Base-by-base conservation (phyloP, 1,140 invertebrate genomes). In the Papilio machaon region DNA sequence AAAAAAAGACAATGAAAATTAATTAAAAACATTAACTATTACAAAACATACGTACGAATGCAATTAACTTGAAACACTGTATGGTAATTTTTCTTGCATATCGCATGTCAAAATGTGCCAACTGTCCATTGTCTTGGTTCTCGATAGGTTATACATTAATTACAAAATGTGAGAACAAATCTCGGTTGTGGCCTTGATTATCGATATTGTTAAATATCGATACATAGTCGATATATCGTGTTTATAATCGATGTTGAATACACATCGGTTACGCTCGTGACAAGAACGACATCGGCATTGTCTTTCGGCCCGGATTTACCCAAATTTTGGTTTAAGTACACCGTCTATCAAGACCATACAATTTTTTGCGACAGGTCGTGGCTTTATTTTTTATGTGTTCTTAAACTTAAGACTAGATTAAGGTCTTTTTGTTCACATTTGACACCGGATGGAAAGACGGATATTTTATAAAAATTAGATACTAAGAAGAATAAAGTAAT, bases 251-350 rank as follows among this genome's bases (percentile, higher is more conserved):
- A 90, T 89, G 89, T 88, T 85, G 81, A 82, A 85, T 87, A 85
- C 83, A 86, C 86, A 83, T 87, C 86, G 82, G 89, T 88, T 89
- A 85, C 85, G 84, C 79, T 92, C 91, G 91, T 92, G 91, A 88
- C 88, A 17, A 70, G 84, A 87, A 88, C 84, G 90, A 88, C 91
- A 92, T 92, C 92, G 91, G 77, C 84, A 89, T 91, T 92, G 90
- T 92, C 87, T 91, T 86, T 85, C 84, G 81, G 85, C 88, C 91
- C 89, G 91, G 88, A 92, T 92, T 91, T 86, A 80, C 83, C 79
- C 83, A 85, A 89, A 90, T 91, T 90, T 91, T 85, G 85, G 86
- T 88, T 89, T 89, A 90, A 91, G 87, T 85, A 83, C 86, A 84
- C 43, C 38, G 47, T 67, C 38, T 75, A 10, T 54, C 75, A 77